phyloP scores from a whole-genome alignment of 2,113 vertebrate genomes.

The Stegostoma tigrinum region DNA sequence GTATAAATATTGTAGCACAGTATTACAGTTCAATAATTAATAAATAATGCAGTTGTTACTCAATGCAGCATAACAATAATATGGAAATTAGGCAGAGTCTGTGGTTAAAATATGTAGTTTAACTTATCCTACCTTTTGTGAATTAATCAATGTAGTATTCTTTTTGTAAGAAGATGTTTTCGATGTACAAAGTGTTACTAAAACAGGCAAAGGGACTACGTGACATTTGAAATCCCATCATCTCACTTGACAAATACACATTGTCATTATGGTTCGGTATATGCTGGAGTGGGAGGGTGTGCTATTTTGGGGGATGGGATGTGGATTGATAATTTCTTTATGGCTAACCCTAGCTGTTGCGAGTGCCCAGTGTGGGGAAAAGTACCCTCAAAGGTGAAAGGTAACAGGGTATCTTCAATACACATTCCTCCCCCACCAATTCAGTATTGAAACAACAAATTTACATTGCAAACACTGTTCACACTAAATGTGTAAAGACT shows the following conservation, averaged over 20 bases:
- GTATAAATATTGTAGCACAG: conserved; percentile 47
- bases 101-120: conserved; percentile 58
- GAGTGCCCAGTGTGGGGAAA: neutral
- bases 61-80: conserved; percentile 44
- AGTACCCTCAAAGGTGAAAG: neutral
- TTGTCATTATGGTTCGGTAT: conserved; percentile 35
- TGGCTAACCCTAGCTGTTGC: conserved; percentile 46
- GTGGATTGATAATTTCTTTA: conserved; percentile 41
- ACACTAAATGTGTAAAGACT: neutral
- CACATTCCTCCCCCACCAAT: no score
- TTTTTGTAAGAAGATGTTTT: conserved; percentile 52
- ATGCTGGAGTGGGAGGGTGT: neutral
- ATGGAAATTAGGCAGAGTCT: conserved; percentile 55
- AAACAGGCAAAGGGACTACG: conserved; percentile 52
- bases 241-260: conserved; percentile 40
- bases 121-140: conserved; percentile 56
- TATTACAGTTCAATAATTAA: conserved; percentile 50
- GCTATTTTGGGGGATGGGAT: neutral
- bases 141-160: conserved; percentile 47
- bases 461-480: neutral
- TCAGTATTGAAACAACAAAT: neutral
- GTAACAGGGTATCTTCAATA: neutral
- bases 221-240: conserved; percentile 39
- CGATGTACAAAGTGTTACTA: conserved; percentile 53
- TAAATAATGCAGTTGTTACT: conserved; percentile 46